Percentiles rank a stretch among this genome's conserved stretches.
Conservation (phyloP, 2,888 invertebrate species). For the Sialis lutaria region DNA sequence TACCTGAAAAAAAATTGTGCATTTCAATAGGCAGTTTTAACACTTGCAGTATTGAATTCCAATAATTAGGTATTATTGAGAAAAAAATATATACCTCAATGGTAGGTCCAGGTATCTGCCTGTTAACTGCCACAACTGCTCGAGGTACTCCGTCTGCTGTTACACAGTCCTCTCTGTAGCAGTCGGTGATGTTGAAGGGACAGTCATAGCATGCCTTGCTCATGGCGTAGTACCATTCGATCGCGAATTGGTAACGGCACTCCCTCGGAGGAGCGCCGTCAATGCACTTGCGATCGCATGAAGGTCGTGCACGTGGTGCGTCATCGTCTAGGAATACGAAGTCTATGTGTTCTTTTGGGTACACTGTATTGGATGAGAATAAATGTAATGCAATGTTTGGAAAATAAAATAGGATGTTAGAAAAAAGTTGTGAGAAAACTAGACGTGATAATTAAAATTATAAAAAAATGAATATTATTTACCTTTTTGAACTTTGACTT, state of each 20-base stretch:
- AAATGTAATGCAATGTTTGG: no score
- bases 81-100: slow-evolving; percentile 44
- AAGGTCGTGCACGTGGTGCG: slow-evolving; percentile 18
- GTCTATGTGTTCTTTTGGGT: slow-evolving; percentile 9
- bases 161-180: slow-evolving; percentile 62
- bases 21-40: no score
- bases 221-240: slow-evolving; percentile 73
- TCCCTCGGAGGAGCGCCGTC: slow-evolving; percentile 40
- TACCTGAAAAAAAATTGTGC: slow-evolving; percentile 45
- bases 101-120: slow-evolving; percentile 73
- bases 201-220: slow-evolving; percentile 80
- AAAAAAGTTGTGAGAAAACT: no score
- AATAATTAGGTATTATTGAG: neutral
- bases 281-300: slow-evolving; percentile 49
- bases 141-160: slow-evolving; percentile 66
- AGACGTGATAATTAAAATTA: no score
- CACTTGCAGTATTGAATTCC: no score
- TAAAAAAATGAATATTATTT: no score
- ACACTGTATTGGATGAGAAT: no score
- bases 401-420: no score
- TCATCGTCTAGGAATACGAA: slow-evolving; percentile 17
- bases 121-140: slow-evolving; percentile 61
- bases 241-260: slow-evolving; percentile 52
- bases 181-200: slow-evolving; percentile 57
- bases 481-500: no score